Evolutionary conservation across 2,113 vertebrate species (phyloP), one percentile per base, ranked within the genome.

Genomic region (Argyrosomus japonicus): DNA sequence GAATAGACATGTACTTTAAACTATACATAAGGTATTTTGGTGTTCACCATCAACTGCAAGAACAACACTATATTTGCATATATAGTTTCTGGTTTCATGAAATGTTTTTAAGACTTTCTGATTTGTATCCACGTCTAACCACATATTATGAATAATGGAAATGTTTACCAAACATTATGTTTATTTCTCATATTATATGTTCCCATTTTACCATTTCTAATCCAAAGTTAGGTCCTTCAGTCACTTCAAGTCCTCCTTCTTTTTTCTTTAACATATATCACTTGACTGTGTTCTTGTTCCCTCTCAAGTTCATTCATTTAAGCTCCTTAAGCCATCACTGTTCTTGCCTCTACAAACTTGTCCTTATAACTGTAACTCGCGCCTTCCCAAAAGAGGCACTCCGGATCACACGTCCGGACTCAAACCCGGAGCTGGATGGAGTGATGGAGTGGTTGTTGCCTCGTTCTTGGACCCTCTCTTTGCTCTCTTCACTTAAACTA

Each of bases 351-450:
- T 93, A 95, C 79, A 95, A 89, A 92, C 94, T 95, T 25, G 94
- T 95, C 85, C 91, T 90, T 54, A 95, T 47, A 11, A 94, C 91
- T 0, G 94, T 95, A 21, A 95, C 92, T 62, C 93, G 87, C 1
- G 93, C 76, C 47, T 91, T 93, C 47, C 89, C 85, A 47, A 93
- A 93, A 57, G 90, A 92, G 10, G 88, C 87, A 6, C 87, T 92
- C 63, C 75, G 86, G 67, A 61, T 81, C 21, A 79, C 40, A 5
- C 57, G 13, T 25, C 67, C 47, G 0, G 47, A 67, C 25, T 91
- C 73, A 15, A n/a, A 40, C 11, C 25, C n/a, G 10, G 88, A 81
- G 70, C 80, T 75, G 43, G 84, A 77, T 43, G 78, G 68, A 70
- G 75, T 5, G 53, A 78, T 19, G 4, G 76, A 69, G 68, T 60